Evolutionary conservation across 2,888 invertebrate genomes (phyloP), one percentile per base, ranked within the genome.

Genomic region (Deilephila porcellus): DNA sequence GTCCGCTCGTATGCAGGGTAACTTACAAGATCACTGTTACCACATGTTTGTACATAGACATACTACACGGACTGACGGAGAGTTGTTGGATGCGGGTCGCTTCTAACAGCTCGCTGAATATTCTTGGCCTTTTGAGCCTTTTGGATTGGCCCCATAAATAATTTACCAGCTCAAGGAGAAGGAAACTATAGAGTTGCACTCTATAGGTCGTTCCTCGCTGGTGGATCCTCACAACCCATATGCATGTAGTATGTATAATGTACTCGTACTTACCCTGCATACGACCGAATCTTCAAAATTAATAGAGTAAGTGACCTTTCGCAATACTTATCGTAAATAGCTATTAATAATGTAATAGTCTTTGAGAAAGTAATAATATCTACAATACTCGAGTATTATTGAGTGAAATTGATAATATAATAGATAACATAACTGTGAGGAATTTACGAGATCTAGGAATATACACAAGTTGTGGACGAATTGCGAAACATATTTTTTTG

Each of bases 311-410:
- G 45, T 45, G 45, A 45, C 45, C 45, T 45, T 45, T 45, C 45
- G 45, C 11, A 14, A 11, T 45, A 45, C 45, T 45, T 45, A 45
- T 14, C 11, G 11, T 45, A 14, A 45, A 11, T 45, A 45, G 11
- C 34, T 63, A n/a, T 34, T 3, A 60, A 60, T 2, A 45, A 45
- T 45, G 1, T 11, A 63, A 34, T 63, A 63, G n/a, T 37, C n/a
- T 63, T 37, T n/a, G 63, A 19, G 34, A 63, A 25, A 63, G 34
- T 19, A n/a, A 1, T n/a, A 34, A 60, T n/a, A 60, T 60, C 19
- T 63, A 63, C n/a, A 63, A 63, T 34, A n/a, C 34, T 3, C 29
- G 63, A 63, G n/a, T 63, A 37, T 63, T 63, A 63, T 34, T 37
- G 25, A 11, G 14, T n/a, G 63, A 63, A 34, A 17, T n/a, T 19